phyloP scores from a whole-genome alignment of 2,888 invertebrate genomes.

The Drepana falcataria region DNA sequence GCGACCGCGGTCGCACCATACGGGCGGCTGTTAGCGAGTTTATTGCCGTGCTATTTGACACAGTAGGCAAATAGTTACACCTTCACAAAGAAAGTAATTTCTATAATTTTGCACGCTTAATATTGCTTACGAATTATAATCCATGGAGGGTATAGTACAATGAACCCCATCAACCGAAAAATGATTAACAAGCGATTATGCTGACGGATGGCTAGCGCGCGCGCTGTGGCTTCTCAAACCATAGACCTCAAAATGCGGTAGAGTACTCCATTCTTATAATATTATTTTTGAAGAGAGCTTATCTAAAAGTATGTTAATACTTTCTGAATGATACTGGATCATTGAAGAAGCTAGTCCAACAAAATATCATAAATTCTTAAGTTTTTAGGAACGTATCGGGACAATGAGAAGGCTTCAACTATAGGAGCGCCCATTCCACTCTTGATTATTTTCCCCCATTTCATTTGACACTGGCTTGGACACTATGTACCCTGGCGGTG shows the following conservation, averaged over 20 bases:
- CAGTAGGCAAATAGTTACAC: conserved; percentile 12
- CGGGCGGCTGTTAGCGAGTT: conserved; percentile 33
- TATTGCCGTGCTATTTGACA: conserved; percentile 5
- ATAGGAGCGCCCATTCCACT: too few relatives aligned
- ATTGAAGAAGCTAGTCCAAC: too few relatives aligned
- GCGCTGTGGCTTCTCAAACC: conserved; percentile 65
- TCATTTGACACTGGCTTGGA: too few relatives aligned
- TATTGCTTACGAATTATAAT: conserved; percentile 64
- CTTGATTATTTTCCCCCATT: too few relatives aligned
- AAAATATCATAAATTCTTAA: too few relatives aligned
- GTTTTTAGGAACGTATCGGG: too few relatives aligned
- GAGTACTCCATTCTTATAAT: conserved; percentile 7
- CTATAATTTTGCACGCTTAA: conserved; percentile 54
- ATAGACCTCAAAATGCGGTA: conserved; percentile 36
- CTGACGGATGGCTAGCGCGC: conserved; percentile 71
- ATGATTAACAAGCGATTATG: conserved; percentile 77
- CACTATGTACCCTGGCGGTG: too few relatives aligned
- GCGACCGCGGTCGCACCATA: conserved; percentile 45
- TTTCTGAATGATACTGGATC: too few relatives aligned
- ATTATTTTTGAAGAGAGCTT: too few relatives aligned
- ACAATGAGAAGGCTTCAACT: too few relatives aligned
- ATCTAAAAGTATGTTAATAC: too few relatives aligned
- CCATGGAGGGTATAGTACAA: conserved; percentile 60
- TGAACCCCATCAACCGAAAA: conserved; percentile 75
- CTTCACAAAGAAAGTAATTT: conserved; percentile 32